These are phyloP conservation scores for Eupithecia vulgata DNA, from an alignment of 2,888 invertebrate genomes.

Conservation along the genomic window DNA sequence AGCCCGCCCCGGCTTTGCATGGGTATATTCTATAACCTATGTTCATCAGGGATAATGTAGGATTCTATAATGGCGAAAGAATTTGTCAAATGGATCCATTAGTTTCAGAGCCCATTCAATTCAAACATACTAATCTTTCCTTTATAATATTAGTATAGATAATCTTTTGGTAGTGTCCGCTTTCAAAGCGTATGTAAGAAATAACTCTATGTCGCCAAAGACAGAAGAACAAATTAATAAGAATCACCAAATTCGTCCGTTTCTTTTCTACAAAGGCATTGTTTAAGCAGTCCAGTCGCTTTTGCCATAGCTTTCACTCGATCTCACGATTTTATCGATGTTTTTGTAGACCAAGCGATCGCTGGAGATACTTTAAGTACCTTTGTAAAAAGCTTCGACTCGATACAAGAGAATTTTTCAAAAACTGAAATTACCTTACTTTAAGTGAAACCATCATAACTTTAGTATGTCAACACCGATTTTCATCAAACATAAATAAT, in stretches of 20 bases:
- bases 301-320: constrained; percentile 43
- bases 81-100: too few relatives aligned
- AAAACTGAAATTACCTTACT: neutral
- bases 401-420: neutral
- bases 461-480: neutral
- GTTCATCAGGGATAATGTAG: too few relatives aligned
- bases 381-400: neutral
- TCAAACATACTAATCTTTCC: too few relatives aligned
- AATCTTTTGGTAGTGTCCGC: neutral
- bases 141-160: too few relatives aligned
- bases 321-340: neutral
- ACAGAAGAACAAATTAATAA: constrained; percentile 73
- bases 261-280: constrained; percentile 44
- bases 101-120: too few relatives aligned
- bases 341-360: neutral
- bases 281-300: constrained; percentile 43
- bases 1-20: too few relatives aligned
- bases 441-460: neutral
- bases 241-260: constrained; percentile 60
- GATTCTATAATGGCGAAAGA: too few relatives aligned
- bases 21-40: too few relatives aligned
- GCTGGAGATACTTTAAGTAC: neutral
- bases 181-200: neutral
- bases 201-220: constrained; percentile 35
- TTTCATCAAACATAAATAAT: neutral